Base-by-base conservation (phyloP, 2,797 vertebrate genomes). In the Uromys caudimaculatus region DNA sequence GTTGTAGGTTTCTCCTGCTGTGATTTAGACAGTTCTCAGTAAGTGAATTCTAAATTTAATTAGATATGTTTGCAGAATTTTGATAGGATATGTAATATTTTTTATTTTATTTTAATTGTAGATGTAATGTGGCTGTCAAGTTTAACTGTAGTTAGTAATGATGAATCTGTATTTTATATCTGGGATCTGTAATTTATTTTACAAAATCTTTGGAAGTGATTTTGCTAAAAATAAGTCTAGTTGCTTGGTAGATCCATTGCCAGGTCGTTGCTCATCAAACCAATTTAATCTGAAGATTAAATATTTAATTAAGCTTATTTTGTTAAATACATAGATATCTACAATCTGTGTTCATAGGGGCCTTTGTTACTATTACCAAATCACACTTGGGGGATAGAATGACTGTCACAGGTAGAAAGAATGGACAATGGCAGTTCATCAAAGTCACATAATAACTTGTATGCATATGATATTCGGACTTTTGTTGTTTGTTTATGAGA, bases 331-430 rank as follows among this genome's bases (percentile, higher is more conserved):
- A 52, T n/a, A 16, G 27, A 79, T 67, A 24, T 67, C 13, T 50
- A 52, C 0, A 27, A 23, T 81, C 13, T 50, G 8, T 47, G 2
- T 0, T 24, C 27, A 1, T 14, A n/a, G 12, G 24, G 27, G 24
- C 3, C 9, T 60, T 19, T 41, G 23, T 35, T 90, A 50, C 47
- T 35, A 50, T 56, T 17, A 76, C 7, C 38, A 79, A 32, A 85
- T 21, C 0, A 52, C 12, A 52, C 2, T 52, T 58, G 67, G 50
- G 41, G n/a, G 4, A 77, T 67, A 29, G n/a, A 41, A 24, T 27
- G 56, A 0, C 8, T 21, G 14, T 38, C 38, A 60, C 8, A 44
- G 19, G 3, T 44, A n/a, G 19, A 83, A 52, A 35, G 1, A 10
- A 21, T 32, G 50, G 32, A 29, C 50, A 52, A 10, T 19, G 27